These are phyloP conservation scores for Pelagia noctiluca DNA, from an alignment of 30 jellyfish, hydroid and myxozoan genomes.

Conservation along the genomic window DNA sequence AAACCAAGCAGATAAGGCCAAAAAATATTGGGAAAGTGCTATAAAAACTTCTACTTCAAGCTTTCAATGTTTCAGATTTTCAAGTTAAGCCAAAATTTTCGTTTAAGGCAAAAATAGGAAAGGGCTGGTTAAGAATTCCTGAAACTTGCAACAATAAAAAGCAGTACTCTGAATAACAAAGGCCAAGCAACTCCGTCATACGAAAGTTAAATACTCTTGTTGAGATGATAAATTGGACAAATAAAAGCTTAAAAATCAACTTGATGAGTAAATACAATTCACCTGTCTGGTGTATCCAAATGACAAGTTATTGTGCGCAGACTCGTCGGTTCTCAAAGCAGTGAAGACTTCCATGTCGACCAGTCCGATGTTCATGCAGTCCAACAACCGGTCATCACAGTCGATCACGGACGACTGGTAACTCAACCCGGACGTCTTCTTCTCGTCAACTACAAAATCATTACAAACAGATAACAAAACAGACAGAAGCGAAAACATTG, in stretches of 20 bases:
- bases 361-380: constrained; percentile 87
- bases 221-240: background rate
- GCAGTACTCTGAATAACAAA: too few relatives aligned
- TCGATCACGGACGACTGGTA: constrained; percentile 50
- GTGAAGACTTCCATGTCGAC: constrained; percentile 94
- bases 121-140: too few relatives aligned
- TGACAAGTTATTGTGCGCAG: constrained; percentile 50
- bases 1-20: too few relatives aligned
- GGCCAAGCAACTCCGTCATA: too few relatives aligned
- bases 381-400: constrained; percentile 81
- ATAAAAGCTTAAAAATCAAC: background rate
- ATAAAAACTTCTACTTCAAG: too few relatives aligned
- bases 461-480: too few relatives aligned
- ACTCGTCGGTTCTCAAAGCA: constrained; percentile 69
- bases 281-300: constrained; percentile 80
- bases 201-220: background rate
- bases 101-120: too few relatives aligned
- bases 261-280: background rate
- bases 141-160: too few relatives aligned
- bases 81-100: too few relatives aligned
- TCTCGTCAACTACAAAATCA: constrained; percentile 22
- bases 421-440: constrained; percentile 12
- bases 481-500: too few relatives aligned
- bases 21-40: too few relatives aligned
- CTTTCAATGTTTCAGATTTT: too few relatives aligned